Percentiles rank a stretch among this genome's conserved stretches.
Conservation (phyloP, 2,888 invertebrate species). For the Nymphalis urticae region DNA sequence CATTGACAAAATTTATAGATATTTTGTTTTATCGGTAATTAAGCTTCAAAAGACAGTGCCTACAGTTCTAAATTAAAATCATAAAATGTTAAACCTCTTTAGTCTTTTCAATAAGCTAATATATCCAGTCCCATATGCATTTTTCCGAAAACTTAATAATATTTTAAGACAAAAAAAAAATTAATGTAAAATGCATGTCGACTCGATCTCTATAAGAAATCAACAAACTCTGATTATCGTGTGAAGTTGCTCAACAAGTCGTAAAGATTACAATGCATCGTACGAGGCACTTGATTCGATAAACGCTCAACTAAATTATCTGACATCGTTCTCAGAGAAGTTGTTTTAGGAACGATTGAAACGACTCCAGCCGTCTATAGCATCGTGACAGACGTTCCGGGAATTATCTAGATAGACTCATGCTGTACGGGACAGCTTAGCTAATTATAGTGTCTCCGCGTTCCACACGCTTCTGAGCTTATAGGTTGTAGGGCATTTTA, state of each 20-base stretch:
- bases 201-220: background rate
- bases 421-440: conserved; percentile 40
- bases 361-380: conserved; percentile 12
- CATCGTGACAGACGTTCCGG: conserved; percentile 31
- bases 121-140: too few species aligned
- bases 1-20: too few species aligned
- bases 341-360: conserved; percentile 24
- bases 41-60: too few species aligned
- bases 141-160: too few species aligned
- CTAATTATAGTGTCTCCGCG: conserved; percentile 67
- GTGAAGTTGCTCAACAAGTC: conserved; percentile 23
- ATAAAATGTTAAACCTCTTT: too few species aligned
- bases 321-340: conserved; percentile 24
- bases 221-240: conserved; percentile 20
- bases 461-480: conserved; percentile 48
- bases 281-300: conserved; percentile 33
- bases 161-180: too few species aligned
- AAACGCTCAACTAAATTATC: conserved; percentile 29
- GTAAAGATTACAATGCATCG: conserved; percentile 27
- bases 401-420: conserved; percentile 24
- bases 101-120: too few species aligned
- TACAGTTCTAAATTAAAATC: too few species aligned
- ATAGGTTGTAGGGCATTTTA: conserved; percentile 18
- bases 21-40: too few species aligned
- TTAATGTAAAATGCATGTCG: background rate